phyloP scores from a whole-genome alignment of 2,797 vertebrate species.

The Hipposideros larvatus region DNA sequence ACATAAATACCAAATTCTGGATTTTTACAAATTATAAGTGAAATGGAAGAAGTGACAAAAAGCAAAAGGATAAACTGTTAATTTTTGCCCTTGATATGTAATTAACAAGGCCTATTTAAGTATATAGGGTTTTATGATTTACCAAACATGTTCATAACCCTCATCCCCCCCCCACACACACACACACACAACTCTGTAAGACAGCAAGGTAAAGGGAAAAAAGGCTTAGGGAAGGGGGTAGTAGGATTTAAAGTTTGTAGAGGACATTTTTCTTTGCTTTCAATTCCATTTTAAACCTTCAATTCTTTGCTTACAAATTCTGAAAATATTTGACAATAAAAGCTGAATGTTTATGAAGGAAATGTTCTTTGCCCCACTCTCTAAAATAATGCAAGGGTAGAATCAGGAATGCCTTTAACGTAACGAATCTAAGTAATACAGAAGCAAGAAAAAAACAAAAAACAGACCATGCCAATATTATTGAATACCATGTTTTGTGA shows the following conservation, averaged over 20 bases:
- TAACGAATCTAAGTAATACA: conserved; percentile 9
- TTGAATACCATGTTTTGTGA: background rate
- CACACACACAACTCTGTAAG: background rate
- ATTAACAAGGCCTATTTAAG: background rate
- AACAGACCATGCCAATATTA: background rate
- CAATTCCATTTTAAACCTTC: conserved; percentile 17
- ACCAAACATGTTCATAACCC: background rate
- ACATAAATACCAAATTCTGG: background rate
- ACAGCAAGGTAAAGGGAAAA: background rate
- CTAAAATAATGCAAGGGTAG: conserved; percentile 7
- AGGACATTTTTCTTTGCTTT: background rate
- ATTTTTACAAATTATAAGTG: conserved; percentile 16
- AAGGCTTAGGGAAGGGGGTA: background rate
- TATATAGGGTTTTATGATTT: background rate
- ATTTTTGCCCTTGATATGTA: background rate
- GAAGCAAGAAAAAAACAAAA: conserved; percentile 41
- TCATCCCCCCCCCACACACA: background rate
- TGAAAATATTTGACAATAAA: background rate
- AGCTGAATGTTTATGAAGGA: background rate
- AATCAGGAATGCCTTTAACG: background rate
- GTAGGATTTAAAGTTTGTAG: background rate
- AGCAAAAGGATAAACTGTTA: background rate
- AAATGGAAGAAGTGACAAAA: background rate
- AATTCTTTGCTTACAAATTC: conserved; percentile 23
- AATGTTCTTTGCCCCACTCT: background rate